Conservation (phyloP, 2,113 vertebrate genomes). For the Condylura cristata region DNA sequence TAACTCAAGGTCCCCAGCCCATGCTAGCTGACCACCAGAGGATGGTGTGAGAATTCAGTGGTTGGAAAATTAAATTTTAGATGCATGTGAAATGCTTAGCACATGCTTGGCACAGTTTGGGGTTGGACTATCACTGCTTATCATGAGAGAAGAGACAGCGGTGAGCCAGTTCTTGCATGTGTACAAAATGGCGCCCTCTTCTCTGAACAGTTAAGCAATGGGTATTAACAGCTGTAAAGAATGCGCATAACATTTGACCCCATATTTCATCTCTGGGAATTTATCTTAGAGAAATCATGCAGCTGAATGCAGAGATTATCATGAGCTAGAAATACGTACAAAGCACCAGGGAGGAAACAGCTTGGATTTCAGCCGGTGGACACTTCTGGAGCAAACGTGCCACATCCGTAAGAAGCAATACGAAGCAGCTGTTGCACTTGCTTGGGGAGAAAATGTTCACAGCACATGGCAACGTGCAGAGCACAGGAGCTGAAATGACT, state of each 20-base stretch:
- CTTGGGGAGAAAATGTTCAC: not conserved
- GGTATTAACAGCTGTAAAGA: not conserved
- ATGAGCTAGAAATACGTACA: not conserved
- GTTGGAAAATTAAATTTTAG: not conserved
- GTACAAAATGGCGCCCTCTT: not conserved
- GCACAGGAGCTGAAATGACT: not conserved
- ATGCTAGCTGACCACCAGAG: not conserved
- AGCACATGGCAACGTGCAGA: not conserved
- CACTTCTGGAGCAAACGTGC: not conserved
- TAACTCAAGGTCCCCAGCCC: not conserved
- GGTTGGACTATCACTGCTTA: not conserved
- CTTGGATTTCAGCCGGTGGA: not conserved
- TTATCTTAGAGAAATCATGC: conserved; percentile 5
- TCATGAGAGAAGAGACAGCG: not conserved
- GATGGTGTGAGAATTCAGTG: not conserved
- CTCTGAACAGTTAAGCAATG: not conserved
- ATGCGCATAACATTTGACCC: not conserved
- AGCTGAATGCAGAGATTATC: not conserved
- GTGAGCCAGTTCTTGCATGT: not conserved
- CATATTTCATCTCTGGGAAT: not conserved
- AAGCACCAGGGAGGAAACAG: not conserved
- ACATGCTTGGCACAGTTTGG: not conserved
- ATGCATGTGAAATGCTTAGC: not conserved
- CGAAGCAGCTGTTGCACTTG: rapidly evolving
- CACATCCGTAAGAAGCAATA: not conserved